Evolutionary conservation across 2,797 vertebrate species (phyloP), one percentile per base, ranked within the genome.

Genomic region (Onychomys torridus): DNA sequence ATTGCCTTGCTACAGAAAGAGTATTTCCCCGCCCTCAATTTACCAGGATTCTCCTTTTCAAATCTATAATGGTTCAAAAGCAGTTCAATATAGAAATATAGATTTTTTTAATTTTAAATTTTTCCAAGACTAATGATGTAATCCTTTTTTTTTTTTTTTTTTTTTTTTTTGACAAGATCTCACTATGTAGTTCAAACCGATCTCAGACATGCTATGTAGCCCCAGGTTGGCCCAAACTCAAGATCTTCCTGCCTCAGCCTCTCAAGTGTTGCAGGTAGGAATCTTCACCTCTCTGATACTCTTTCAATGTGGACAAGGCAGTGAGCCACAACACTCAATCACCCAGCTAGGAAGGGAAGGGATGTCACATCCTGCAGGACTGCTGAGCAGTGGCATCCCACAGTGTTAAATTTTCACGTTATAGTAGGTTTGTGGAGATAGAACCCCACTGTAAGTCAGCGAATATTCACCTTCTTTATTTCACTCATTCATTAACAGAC

Each of bases 1-100:
- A 27, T 81, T 88, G 37, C 23, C 69, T 57, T 61, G 5, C 75
- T 81, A 57, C 1, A 85, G 17, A 59, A 82, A 77, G 96, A 79
- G 71, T 29, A 12, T 21, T 43, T 21, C 12, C 69, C 49, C 8
- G 65, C 55, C 16, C n/a, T 90, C 71, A 65, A 14, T 27, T 29
- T 12, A 5, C 2, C 27, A 27, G 14, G 86, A 49, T 52, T 61
- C 25, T 32, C 34, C 32, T 67, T 37, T 57, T 93, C 52, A 46
- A 59, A 34, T 67, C 63, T 63, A 14, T 4, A 23, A 21, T 4
- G 19, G 34, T 55, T n/a, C n/a, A 55, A 61, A 71, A 82, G 52
- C 34, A 59, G 40, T 5, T 89, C 67, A 34, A 34, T 25, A 23
- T 52, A 73, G 77, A 12, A 37, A 89, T 43, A 82, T 61, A 11